These are phyloP conservation scores for Calonectris borealis DNA, from an alignment of 2,113 vertebrate species.

Conservation along the genomic window DNA sequence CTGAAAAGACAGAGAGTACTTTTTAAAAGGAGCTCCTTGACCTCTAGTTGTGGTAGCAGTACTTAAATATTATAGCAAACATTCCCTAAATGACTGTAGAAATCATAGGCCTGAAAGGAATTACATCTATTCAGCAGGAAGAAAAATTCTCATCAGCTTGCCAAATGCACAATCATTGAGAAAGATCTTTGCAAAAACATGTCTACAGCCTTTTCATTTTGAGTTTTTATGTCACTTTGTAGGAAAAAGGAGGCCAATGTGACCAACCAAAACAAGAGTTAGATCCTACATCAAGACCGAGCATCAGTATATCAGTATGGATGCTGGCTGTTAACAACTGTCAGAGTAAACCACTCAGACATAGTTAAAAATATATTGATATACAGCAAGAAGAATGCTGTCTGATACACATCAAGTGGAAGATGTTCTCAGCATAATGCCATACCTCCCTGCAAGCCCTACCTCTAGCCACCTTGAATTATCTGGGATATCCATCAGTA, in stretches of 20 bases:
- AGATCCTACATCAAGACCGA: neutral
- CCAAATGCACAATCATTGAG: neutral
- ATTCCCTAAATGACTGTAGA: neutral
- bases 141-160: neutral
- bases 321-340: neutral
- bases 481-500: neutral
- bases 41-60: neutral
- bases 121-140: neutral
- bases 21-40: neutral
- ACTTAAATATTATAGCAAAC: neutral
- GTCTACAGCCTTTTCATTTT: neutral
- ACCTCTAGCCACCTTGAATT: neutral
- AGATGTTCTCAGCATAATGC: neutral
- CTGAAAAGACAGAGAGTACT: neutral
- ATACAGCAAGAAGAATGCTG: neutral
- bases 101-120: neutral
- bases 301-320: neutral
- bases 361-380: neutral
- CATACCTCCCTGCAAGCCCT: neutral
- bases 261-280: neutral
- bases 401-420: neutral
- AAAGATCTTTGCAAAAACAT: neutral
- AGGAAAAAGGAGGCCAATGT: neutral
- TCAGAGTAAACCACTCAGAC: neutral
- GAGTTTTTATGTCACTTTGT: neutral